These are phyloP conservation scores for Macroteleia sp. DNA, from an alignment of 2,888 invertebrate genomes.

Conservation along the genomic window DNA sequence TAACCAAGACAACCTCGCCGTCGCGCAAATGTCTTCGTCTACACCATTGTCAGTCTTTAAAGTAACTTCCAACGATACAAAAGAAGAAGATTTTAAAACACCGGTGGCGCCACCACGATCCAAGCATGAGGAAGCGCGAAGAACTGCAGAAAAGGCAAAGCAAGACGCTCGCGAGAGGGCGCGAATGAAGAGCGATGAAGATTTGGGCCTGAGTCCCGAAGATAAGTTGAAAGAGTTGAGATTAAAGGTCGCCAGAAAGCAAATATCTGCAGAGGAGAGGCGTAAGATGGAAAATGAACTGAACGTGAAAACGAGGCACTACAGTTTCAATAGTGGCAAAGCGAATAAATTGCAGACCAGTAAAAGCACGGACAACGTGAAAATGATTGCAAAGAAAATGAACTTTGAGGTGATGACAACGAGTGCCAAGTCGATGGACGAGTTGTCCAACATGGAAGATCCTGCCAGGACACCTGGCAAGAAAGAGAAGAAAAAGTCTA, in stretches of 20 bases:
- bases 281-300: slow-evolving; percentile 70
- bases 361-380: slow-evolving; percentile 81
- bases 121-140: slow-evolving; percentile 84
- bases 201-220: slow-evolving; percentile 89
- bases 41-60: slow-evolving; percentile 33
- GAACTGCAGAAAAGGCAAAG: slow-evolving; percentile 86
- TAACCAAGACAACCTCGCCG: background rate
- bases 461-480: slow-evolving; percentile 69
- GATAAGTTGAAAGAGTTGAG: slow-evolving; percentile 86
- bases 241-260: slow-evolving; percentile 82
- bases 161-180: slow-evolving; percentile 88
- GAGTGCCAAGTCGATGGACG: slow-evolving; percentile 80
- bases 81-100: slow-evolving; percentile 84
- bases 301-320: slow-evolving; percentile 69
- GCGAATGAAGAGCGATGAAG: slow-evolving; percentile 89
- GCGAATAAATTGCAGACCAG: slow-evolving; percentile 77
- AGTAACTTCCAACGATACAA: background rate
- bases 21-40: background rate
- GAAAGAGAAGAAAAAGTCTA: slow-evolving; percentile 85
- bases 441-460: slow-evolving; percentile 69
- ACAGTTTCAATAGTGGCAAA: slow-evolving; percentile 71
- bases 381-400: slow-evolving; percentile 72
- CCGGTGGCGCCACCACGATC: slow-evolving; percentile 85
- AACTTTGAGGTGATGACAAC: slow-evolving; percentile 67
- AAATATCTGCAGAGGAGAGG: slow-evolving; percentile 77